Conservation (phyloP, 2,888 invertebrate species). For the Eupithecia exiguata region DNA sequence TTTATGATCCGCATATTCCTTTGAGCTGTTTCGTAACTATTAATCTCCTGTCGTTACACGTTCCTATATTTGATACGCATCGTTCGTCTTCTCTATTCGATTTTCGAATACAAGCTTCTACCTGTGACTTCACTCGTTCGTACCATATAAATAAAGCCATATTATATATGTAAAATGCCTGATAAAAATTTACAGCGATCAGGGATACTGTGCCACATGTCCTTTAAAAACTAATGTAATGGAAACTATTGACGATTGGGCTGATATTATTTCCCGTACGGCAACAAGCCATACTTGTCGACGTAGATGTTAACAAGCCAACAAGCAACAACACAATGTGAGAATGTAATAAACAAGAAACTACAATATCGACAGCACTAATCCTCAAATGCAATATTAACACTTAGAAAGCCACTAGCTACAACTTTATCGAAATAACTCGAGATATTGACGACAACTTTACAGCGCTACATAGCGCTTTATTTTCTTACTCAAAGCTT, state of each 20-base stretch:
- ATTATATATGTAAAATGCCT: too few species aligned
- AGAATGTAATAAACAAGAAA: neutral
- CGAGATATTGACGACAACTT: constrained; percentile 49
- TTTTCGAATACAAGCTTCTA: neutral
- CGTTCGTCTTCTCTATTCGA: constrained; percentile 7
- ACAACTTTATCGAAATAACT: constrained; percentile 40
- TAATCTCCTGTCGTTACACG: constrained; percentile 28
- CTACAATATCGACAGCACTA: neutral
- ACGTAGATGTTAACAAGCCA: neutral
- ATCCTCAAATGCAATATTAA: constrained; percentile 11
- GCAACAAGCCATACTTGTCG: neutral
- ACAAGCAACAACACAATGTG: neutral
- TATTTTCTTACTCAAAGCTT: constrained; percentile 47
- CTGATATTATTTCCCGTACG: neutral
- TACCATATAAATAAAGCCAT: neutral
- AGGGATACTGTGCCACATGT: neutral
- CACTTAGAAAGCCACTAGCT: constrained; percentile 9
- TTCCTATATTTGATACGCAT: constrained; percentile 22
- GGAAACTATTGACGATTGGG: neutral
- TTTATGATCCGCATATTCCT: constrained; percentile 45
- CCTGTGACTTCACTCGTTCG: neutral
- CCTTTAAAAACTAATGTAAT: neutral
- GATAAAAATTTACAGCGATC: neutral
- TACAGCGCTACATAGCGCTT: constrained; percentile 48
- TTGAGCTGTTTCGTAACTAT: constrained; percentile 37